phyloP scores from a whole-genome alignment of 2,797 vertebrate species.

The Psittacula echo region DNA sequence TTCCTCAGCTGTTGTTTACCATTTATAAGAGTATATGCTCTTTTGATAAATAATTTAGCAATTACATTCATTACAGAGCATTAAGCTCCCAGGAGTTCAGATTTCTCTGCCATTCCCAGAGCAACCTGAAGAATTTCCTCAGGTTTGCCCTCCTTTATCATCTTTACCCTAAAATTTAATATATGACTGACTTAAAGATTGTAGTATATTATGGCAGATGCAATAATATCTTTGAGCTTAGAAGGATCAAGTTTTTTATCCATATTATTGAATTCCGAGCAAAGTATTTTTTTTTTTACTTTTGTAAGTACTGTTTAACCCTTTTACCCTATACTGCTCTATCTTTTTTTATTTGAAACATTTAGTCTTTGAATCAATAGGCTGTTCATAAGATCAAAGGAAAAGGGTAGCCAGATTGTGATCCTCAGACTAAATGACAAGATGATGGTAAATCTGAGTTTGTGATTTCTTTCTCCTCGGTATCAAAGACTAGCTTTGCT shows the following conservation, averaged over 20 bases:
- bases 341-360: background rate
- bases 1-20: background rate
- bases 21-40: background rate
- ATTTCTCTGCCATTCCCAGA: background rate
- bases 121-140: background rate
- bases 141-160: background rate
- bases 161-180: background rate
- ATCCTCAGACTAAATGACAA: background rate
- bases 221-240: background rate
- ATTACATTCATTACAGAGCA: background rate
- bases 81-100: background rate
- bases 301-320: background rate
- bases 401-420: background rate
- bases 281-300: background rate
- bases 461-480: background rate
- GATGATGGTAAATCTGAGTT: background rate
- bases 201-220: background rate
- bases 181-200: background rate
- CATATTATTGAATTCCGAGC: background rate
- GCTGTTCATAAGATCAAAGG: background rate
- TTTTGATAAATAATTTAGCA: constrained; percentile 31
- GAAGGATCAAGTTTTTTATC: background rate
- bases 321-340: background rate
- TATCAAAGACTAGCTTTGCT: background rate
- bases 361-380: background rate